Conservation (phyloP, 2,888 invertebrate genomes). For the Hirtodrosophila alboralis region DNA sequence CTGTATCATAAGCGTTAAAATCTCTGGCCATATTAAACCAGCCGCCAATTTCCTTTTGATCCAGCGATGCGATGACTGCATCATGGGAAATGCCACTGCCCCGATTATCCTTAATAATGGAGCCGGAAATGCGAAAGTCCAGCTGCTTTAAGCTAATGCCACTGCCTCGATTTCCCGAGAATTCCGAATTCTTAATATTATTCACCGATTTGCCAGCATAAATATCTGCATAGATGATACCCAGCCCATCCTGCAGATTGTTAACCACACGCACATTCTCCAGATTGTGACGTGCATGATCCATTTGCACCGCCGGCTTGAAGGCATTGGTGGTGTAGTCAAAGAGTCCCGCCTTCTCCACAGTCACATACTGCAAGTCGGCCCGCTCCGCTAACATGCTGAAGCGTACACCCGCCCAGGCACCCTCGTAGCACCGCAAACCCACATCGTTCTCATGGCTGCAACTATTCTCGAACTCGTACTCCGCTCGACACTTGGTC, state of each 20-base stretch:
- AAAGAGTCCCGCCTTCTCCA: conserved; percentile 96
- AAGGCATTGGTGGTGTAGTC: conserved; percentile 95
- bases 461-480: conserved; percentile 95
- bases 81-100: conserved; percentile 96
- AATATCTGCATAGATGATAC: conserved; percentile 96
- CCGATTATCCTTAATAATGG: conserved; percentile 92
- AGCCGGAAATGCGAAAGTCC: conserved; percentile 91
- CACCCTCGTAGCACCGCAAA: conserved; percentile 93
- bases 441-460: conserved; percentile 94
- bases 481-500: conserved; percentile 93
- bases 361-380: conserved; percentile 93
- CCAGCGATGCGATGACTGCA: conserved; percentile 91
- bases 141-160: conserved; percentile 96
- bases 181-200: conserved; percentile 92
- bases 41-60: conserved; percentile 95
- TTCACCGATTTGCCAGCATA: conserved; percentile 93
- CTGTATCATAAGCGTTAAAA: conserved; percentile 87
- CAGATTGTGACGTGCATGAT: conserved; percentile 92
- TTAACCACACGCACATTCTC: conserved; percentile 92
- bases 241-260: conserved; percentile 96
- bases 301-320: conserved; percentile 95
- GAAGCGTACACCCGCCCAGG: conserved; percentile 97
- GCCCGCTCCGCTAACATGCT: conserved; percentile 94
- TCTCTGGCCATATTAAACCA: conserved; percentile 92
- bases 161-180: conserved; percentile 92